These are phyloP conservation scores for Aspidoscelis tigris DNA, from an alignment of 2,113 vertebrate species.

Conservation along the genomic window DNA sequence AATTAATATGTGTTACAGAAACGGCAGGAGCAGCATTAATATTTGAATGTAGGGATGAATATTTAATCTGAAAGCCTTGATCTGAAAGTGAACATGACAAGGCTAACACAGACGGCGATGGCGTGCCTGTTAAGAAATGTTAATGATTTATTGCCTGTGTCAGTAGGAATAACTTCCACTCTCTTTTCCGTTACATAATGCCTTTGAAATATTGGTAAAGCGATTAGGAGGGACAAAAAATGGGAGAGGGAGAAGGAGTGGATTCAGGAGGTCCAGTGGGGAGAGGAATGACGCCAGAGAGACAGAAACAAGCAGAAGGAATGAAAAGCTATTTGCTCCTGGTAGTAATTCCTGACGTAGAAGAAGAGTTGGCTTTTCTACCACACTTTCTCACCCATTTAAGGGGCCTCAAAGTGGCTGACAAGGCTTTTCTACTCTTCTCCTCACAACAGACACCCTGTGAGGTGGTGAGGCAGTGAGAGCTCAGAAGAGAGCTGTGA, in stretches of 20 bases:
- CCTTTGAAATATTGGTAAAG: constrained; percentile 67
- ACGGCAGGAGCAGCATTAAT: constrained; percentile 77
- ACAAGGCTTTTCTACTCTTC: too few relatives aligned
- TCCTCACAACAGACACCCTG: too few relatives aligned
- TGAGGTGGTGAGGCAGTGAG: too few relatives aligned
- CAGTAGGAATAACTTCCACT: constrained; percentile 67
- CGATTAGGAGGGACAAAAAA: constrained; percentile 64
- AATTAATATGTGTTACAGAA: constrained; percentile 84
- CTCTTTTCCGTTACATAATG: constrained; percentile 64
- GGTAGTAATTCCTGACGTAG: neutral
- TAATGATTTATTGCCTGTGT: constrained; percentile 73
- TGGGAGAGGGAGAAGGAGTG: constrained; percentile 39
- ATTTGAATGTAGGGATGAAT: constrained; percentile 82
- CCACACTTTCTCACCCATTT: too few relatives aligned
- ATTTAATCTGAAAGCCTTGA: constrained; percentile 81
- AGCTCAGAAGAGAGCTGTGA: too few relatives aligned
- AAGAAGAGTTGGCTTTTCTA: too few relatives aligned
- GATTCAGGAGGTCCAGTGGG: constrained; percentile 45
- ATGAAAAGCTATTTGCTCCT: neutral
- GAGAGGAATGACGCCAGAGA: neutral
- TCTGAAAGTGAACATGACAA: constrained; percentile 76
- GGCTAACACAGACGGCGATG: constrained; percentile 68
- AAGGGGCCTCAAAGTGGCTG: too few relatives aligned
- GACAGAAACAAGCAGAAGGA: neutral
- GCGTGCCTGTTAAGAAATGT: constrained; percentile 69